These are phyloP conservation scores for Saccostrea cuccullata DNA, from an alignment of 1,140 invertebrate genomes.

Conservation along the genomic window DNA sequence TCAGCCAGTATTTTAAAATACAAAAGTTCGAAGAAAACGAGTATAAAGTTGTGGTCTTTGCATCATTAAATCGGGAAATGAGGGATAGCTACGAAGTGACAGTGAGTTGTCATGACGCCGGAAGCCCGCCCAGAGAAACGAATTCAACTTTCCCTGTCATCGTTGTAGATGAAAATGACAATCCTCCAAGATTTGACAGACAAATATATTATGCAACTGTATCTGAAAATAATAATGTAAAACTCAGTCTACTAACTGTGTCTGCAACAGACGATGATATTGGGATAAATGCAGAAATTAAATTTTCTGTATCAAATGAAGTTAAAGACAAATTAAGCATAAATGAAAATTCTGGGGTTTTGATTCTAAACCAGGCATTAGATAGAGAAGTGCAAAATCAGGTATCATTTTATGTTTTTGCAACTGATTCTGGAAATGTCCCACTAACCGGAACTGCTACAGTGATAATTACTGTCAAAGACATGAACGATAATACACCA, in stretches of 20 bases:
- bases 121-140: slow-evolving; percentile 85
- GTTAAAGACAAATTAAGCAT: slow-evolving; percentile 24
- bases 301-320: slow-evolving; percentile 55
- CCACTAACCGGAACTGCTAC: slow-evolving; percentile 55
- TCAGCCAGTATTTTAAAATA: slow-evolving; percentile 61
- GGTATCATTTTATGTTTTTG: slow-evolving; percentile 64
- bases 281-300: slow-evolving; percentile 48
- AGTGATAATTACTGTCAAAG: slow-evolving; percentile 58
- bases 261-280: slow-evolving; percentile 56
- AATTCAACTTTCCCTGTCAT: slow-evolving; percentile 88
- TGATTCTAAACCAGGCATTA: slow-evolving; percentile 55
- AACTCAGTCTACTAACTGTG: slow-evolving; percentile 51
- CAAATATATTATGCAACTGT: slow-evolving; percentile 47
- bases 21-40: slow-evolving; percentile 62
- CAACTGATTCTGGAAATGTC: slow-evolving; percentile 62
- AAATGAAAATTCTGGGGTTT: slow-evolving; percentile 19
- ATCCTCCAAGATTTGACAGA: slow-evolving; percentile 86
- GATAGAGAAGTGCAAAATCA: slow-evolving; percentile 59
- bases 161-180: slow-evolving; percentile 94
- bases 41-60: slow-evolving; percentile 73
- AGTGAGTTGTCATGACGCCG: slow-evolving; percentile 88
- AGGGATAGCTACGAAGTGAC: slow-evolving; percentile 87
- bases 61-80: slow-evolving; percentile 87
- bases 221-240: slow-evolving; percentile 65
- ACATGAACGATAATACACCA: slow-evolving; percentile 67